Conservation (phyloP, 2,888 invertebrate species). For the Cyclophora albipunctata region DNA sequence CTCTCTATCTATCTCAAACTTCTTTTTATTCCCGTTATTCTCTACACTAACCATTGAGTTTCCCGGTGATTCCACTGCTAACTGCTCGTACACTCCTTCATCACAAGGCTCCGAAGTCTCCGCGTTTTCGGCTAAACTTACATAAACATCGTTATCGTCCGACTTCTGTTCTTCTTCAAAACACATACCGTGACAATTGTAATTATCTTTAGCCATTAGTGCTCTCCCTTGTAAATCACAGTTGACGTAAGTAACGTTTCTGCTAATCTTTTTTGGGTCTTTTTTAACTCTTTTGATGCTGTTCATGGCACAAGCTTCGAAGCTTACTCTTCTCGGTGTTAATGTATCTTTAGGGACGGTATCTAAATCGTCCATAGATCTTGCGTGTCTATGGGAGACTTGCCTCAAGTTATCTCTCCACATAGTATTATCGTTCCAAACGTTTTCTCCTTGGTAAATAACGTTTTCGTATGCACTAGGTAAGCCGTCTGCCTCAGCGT, state of each 20-base stretch:
- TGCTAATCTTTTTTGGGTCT: slow-evolving; percentile 67
- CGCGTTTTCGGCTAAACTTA: slow-evolving; percentile 58
- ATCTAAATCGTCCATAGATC: slow-evolving; percentile 89
- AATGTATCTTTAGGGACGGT: slow-evolving; percentile 39
- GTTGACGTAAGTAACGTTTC: slow-evolving; percentile 88
- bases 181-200: slow-evolving; percentile 27
- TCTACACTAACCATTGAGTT: slow-evolving; percentile 22
- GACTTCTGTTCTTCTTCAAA: slow-evolving; percentile 42
- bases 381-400: slow-evolving; percentile 86
- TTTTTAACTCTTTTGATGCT: slow-evolving; percentile 65
- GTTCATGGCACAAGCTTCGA: slow-evolving; percentile 51
- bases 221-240: slow-evolving; percentile 76
- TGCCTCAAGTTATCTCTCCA: slow-evolving; percentile 88
- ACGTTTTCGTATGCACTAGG: slow-evolving; percentile 62
- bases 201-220: slow-evolving; percentile 49
- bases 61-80: slow-evolving; percentile 55
- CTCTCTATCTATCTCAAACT: slow-evolving; percentile 85
- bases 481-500: slow-evolving; percentile 53
- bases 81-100: slow-evolving; percentile 75
- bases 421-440: slow-evolving; percentile 88
- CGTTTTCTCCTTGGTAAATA: slow-evolving; percentile 78
- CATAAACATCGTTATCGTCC: slow-evolving; percentile 72
- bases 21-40: slow-evolving; percentile 42
- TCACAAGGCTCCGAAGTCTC: slow-evolving; percentile 45
- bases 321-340: slow-evolving; percentile 33